phyloP scores from a whole-genome alignment of 2,888 invertebrate species.

The Archips xylosteana region DNA sequence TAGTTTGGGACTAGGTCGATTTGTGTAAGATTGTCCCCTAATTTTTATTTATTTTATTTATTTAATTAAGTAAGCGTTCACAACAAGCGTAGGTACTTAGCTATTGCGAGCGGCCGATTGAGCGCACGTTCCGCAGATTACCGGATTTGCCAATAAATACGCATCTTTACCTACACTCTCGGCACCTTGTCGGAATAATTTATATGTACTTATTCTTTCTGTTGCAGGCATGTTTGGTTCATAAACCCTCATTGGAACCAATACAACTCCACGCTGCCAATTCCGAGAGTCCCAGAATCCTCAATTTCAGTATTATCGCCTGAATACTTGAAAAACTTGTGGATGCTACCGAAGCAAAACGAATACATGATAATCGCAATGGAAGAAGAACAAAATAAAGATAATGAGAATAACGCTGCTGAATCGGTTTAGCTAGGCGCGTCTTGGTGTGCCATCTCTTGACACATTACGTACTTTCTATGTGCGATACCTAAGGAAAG shows the following conservation, averaged over 20 bases:
- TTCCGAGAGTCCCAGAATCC: constrained; percentile 66
- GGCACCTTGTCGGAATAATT: too few relatives aligned
- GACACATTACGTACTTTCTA: not conserved
- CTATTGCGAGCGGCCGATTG: too few relatives aligned
- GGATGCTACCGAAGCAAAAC: constrained; percentile 72
- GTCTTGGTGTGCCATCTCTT: constrained; percentile 17
- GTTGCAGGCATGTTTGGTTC: constrained; percentile 76
- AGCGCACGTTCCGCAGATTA: too few relatives aligned
- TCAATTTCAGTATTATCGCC: constrained; percentile 71
- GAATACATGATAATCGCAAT: constrained; percentile 58
- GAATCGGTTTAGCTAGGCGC: not conserved
- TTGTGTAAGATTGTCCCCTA: too few relatives aligned
- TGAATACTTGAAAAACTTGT: constrained; percentile 61
- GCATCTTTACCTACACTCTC: too few relatives aligned
- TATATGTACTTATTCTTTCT: not conserved
- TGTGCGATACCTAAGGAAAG: not conserved
- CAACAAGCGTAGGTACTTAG: too few relatives aligned
- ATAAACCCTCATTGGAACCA: constrained; percentile 81
- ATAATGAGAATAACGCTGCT: not conserved
- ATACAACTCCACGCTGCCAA: constrained; percentile 80
- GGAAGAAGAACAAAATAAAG: constrained; percentile 48
- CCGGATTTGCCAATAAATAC: too few relatives aligned
- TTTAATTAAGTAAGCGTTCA: too few relatives aligned
- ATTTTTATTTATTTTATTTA: too few relatives aligned
- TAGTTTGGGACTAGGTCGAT: too few relatives aligned